Evolutionary conservation across 2,888 invertebrate genomes (phyloP).

Genomic region (Taphrorychus bicolor): DNA sequence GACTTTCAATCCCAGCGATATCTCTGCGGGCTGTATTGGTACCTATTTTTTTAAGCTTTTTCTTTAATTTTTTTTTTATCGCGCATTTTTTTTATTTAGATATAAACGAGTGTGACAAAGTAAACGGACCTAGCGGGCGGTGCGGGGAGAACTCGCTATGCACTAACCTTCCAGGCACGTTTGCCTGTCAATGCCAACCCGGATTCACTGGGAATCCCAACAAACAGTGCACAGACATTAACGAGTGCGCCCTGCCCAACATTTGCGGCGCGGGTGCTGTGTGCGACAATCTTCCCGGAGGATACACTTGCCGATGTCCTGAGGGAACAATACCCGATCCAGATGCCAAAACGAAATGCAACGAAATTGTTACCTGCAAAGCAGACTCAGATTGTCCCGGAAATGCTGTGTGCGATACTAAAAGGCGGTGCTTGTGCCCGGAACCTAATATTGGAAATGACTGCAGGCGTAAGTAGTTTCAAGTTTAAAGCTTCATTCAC

Average conservation of each 20-base stretch:
- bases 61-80: not conserved
- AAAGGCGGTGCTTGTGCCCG: constrained; percentile 84
- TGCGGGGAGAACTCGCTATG: constrained; percentile 87
- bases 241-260: constrained; percentile 77
- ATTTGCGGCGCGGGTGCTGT: constrained; percentile 83
- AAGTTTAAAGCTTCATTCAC: too few relatives aligned
- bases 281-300: constrained; percentile 80
- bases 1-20: constrained; percentile 89
- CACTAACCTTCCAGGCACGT: constrained; percentile 81
- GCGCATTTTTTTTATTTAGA: constrained; percentile 62
- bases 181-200: constrained; percentile 80
- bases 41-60: constrained; percentile 12
- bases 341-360: constrained; percentile 81
- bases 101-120: constrained; percentile 87
- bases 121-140: constrained; percentile 78
- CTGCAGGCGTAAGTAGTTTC: constrained; percentile 87
- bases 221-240: constrained; percentile 80
- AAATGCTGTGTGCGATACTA: constrained; percentile 83
- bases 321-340: constrained; percentile 84
- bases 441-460: constrained; percentile 92
- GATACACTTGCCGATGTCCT: constrained; percentile 81
- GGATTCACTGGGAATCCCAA: constrained; percentile 88
- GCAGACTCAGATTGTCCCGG: constrained; percentile 84
- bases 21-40: constrained; percentile 86
- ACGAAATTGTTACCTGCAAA: constrained; percentile 81